phyloP scores from a whole-genome alignment of 2,113 vertebrate species.

The Bufo bufo region DNA sequence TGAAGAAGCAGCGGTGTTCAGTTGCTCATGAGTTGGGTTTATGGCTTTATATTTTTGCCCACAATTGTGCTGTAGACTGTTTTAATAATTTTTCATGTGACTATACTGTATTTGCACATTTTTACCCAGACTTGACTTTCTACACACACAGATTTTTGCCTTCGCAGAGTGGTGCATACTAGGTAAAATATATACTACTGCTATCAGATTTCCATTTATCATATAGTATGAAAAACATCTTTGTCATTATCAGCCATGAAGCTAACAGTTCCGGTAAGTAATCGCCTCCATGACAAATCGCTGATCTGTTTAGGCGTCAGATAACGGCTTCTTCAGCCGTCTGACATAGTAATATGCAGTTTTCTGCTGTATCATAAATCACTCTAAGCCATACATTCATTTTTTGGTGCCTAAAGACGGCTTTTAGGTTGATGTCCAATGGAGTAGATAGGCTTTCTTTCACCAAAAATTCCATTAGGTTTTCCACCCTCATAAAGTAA shows the following conservation, averaged over 20 bases:
- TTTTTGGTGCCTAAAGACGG: background rate
- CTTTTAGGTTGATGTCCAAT: background rate
- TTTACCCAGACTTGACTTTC: background rate
- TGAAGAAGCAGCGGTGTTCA: no score
- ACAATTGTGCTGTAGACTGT: background rate
- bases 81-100: background rate
- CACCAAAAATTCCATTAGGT: background rate
- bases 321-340: background rate
- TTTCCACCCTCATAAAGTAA: background rate
- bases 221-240: background rate
- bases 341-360: background rate
- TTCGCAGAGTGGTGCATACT: no score
- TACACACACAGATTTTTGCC: background rate
- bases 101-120: background rate
- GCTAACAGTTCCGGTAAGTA: background rate
- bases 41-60: background rate
- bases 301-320: background rate
- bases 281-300: background rate
- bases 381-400: background rate
- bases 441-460: background rate
- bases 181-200: no score
- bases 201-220: background rate
- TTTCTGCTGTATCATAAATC: background rate
- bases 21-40: background rate
- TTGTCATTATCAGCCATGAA: background rate